Base-by-base conservation (phyloP, 1,140 invertebrate species). In the Drosophila nasuta region DNA sequence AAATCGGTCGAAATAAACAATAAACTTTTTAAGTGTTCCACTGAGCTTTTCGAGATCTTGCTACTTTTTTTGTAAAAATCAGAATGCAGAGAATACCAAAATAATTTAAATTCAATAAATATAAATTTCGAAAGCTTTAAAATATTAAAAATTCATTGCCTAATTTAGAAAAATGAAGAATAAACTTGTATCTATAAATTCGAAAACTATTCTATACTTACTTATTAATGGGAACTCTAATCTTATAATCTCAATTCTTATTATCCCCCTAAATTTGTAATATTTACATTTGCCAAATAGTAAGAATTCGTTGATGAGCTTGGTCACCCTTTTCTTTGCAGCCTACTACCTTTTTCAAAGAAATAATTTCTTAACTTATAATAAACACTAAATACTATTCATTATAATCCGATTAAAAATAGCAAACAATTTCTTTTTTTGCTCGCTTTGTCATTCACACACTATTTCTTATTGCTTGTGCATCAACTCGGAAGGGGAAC, bases 331-430 rank as follows among this genome's bases (percentile, higher is more conserved):
- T 66, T 82, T 82, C 13, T 52, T 51, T 59, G 33, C 72, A 79
- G 59, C 82, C 79, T 87, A 79, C 72, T 70, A 75, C 74, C 77
- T 71, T 88, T 62, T 63, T 52, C 70, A 69, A 48, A 68, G 80
- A 73, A 87, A 77, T 70, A 69, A 68, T 76, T 72, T 79, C 77
- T 78, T 76, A 76, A 63, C 62, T 82, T 88, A 78, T 83, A 88
- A 87, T 81, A 74, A 81, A 77, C 64, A 89, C 69, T 79, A 89
- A 89, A 90, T 70, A 90, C 56, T 79, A 72, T 85, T 68, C 63
- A 75, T 85, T 89, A 85, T 89, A 89, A 89, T 89, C 85, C 71
- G 85, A 89, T 89, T 90, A 85, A 79, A 89, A 89, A 89, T 90
- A 89, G 85, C 67, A 75, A 81, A 49, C 76, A 79, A 66, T 70